Percentiles rank a stretch among this genome's conserved stretches.
Conservation (phyloP, 2,888 invertebrate species). For the Ennomos erosarius region DNA sequence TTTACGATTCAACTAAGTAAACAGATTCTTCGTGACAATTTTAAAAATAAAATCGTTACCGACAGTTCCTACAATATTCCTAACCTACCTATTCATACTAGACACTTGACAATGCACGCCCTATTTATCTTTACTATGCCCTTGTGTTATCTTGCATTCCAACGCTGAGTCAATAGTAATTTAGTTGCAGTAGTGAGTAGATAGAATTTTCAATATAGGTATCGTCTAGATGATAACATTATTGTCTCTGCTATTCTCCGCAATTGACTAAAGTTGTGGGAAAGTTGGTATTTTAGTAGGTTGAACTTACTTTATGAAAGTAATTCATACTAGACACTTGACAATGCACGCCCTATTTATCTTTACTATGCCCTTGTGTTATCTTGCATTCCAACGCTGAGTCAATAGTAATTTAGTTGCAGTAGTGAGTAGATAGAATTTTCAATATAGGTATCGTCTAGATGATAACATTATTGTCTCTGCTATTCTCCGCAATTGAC, state of each 20-base stretch:
- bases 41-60: slow-evolving; percentile 14
- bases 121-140: too few relatives aligned
- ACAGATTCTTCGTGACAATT: slow-evolving; percentile 20
- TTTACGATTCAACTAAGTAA: not conserved
- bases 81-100: slow-evolving; percentile 5
- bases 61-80: not conserved
- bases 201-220: slow-evolving; percentile 64
- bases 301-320: too few relatives aligned
- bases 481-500: slow-evolving; percentile 57
- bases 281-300: too few relatives aligned
- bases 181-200: slow-evolving; percentile 38
- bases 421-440: slow-evolving; percentile 52
- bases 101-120: slow-evolving; percentile 25
- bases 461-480: slow-evolving; percentile 56
- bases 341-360: slow-evolving; percentile 14
- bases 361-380: slow-evolving; percentile 33
- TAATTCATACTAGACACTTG: slow-evolving; percentile 24
- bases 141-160: slow-evolving; percentile 55
- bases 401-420: slow-evolving; percentile 49
- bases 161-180: slow-evolving; percentile 51
- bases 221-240: slow-evolving; percentile 53
- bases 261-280: slow-evolving; percentile 67
- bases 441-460: slow-evolving; percentile 60
- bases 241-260: slow-evolving; percentile 54
- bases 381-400: slow-evolving; percentile 57